Percentiles rank a stretch among this genome's conserved stretches.
Evolutionary conservation across 2,888 invertebrate genomes (phyloP).

Genomic region (Ypsolopha sequella): DNA sequence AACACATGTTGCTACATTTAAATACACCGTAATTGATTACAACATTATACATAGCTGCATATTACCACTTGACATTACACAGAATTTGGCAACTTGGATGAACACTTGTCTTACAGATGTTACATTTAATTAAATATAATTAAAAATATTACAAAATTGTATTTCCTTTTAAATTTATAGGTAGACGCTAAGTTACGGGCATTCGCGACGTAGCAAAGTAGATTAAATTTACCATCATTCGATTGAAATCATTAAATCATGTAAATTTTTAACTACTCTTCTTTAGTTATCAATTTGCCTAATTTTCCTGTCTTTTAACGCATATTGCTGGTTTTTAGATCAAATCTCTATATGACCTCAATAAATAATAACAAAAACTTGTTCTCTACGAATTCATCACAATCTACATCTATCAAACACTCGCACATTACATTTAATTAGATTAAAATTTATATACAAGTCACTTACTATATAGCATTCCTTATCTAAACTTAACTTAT

Average conservation of each 20-base stretch:
- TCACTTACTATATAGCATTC: constrained; percentile 48
- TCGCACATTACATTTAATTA: constrained; percentile 64
- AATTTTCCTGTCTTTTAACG: background rate
- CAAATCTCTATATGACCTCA: constrained; percentile 2
- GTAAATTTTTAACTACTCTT: background rate
- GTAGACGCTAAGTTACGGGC: no score
- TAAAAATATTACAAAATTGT: no score
- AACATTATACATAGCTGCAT: constrained; percentile 23
- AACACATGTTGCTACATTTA: constrained; percentile 43
- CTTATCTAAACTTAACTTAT: constrained; percentile 36
- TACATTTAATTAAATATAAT: background rate
- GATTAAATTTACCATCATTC: no score
- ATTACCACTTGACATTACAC: constrained; percentile 49
- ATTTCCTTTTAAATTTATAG: no score
- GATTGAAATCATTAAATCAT: no score
- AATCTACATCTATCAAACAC: constrained; percentile 67
- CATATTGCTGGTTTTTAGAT: background rate
- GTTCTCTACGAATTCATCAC: constrained; percentile 52
- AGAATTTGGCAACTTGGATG: constrained; percentile 66
- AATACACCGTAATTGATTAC: constrained; percentile 49
- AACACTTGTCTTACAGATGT: constrained; percentile 32
- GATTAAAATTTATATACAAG: constrained; percentile 65
- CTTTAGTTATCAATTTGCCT: background rate
- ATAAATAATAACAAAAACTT: constrained; percentile 17
- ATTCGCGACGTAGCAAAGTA: no score